These are phyloP conservation scores for Diploscapter pachys DNA, from an alignment of 1,140 invertebrate species.

Conservation along the genomic window DNA sequence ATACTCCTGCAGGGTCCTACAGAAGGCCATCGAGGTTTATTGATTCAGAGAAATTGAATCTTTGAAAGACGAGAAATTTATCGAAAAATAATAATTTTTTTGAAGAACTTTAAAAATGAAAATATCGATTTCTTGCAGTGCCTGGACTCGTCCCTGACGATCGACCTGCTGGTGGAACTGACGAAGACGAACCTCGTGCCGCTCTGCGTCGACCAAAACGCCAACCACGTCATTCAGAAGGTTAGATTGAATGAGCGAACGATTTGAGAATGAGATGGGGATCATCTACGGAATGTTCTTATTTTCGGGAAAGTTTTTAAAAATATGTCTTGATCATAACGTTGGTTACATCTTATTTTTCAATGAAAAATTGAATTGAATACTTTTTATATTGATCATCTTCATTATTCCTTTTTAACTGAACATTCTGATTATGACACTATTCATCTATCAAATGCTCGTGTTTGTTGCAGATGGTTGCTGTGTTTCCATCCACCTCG, in stretches of 20 bases:
- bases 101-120: too few relatives aligned
- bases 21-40: constrained; percentile 38
- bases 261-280: too few relatives aligned
- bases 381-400: constrained; percentile 5
- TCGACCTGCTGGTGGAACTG: constrained; percentile 19
- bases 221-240: constrained; percentile 41
- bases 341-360: neutral
- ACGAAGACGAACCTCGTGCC: constrained; percentile 18
- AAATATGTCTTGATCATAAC: neutral
- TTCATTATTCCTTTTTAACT: constrained; percentile 14
- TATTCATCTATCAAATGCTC: neutral
- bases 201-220: constrained; percentile 39
- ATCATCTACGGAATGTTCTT: too few relatives aligned
- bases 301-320: too few relatives aligned
- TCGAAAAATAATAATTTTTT: too few relatives aligned
- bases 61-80: too few relatives aligned
- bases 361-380: neutral
- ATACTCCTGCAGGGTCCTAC: constrained; percentile 40
- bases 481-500: constrained; percentile 5
- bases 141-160: constrained; percentile 4
- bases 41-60: neutral
- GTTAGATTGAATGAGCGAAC: neutral
- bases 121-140: constrained; percentile 8
- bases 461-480: constrained; percentile 16
- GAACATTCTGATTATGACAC: neutral